phyloP scores from a whole-genome alignment of 2,888 invertebrate species.

The Thereva unica region DNA sequence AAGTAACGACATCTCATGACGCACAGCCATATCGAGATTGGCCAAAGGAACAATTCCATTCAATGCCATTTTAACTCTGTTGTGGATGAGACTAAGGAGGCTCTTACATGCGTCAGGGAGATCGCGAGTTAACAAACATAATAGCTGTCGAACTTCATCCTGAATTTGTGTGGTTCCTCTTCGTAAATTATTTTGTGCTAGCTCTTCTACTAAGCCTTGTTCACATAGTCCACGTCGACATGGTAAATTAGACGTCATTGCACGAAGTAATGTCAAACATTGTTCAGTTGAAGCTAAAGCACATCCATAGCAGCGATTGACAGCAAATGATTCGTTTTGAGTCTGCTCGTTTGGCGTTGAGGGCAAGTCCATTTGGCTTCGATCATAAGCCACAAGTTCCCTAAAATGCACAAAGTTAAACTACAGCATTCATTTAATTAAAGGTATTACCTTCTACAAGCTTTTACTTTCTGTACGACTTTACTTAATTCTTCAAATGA shows the following conservation, averaged over 20 bases:
- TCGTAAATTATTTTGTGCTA: slow-evolving; percentile 87
- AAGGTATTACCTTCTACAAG: slow-evolving; percentile 70
- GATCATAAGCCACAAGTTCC: slow-evolving; percentile 89
- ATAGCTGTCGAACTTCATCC: slow-evolving; percentile 84
- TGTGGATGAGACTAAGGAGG: slow-evolving; percentile 68
- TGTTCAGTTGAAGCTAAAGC: slow-evolving; percentile 91
- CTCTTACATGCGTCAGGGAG: slow-evolving; percentile 76
- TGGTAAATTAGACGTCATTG: slow-evolving; percentile 79
- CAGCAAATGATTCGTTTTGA: slow-evolving; percentile 47
- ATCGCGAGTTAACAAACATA: slow-evolving; percentile 87
- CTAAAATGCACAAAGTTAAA: slow-evolving; percentile 52
- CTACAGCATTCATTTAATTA: background rate
- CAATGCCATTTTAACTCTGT: slow-evolving; percentile 80
- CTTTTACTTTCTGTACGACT: slow-evolving; percentile 86
- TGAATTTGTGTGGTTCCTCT: slow-evolving; percentile 84
- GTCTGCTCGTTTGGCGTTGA: slow-evolving; percentile 46
- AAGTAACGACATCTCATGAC: slow-evolving; percentile 86
- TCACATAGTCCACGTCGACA: slow-evolving; percentile 77
- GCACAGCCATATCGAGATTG: slow-evolving; percentile 74
- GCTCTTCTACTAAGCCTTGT: slow-evolving; percentile 85
- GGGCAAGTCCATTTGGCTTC: slow-evolving; percentile 72
- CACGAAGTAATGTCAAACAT: slow-evolving; percentile 86
- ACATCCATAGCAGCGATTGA: slow-evolving; percentile 82
- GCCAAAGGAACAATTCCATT: slow-evolving; percentile 75
- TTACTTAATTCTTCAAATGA: slow-evolving; percentile 94